These are phyloP conservation scores for Channallabes apus DNA, from an alignment of 2,797 vertebrate genomes.

Conservation along the genomic window DNA sequence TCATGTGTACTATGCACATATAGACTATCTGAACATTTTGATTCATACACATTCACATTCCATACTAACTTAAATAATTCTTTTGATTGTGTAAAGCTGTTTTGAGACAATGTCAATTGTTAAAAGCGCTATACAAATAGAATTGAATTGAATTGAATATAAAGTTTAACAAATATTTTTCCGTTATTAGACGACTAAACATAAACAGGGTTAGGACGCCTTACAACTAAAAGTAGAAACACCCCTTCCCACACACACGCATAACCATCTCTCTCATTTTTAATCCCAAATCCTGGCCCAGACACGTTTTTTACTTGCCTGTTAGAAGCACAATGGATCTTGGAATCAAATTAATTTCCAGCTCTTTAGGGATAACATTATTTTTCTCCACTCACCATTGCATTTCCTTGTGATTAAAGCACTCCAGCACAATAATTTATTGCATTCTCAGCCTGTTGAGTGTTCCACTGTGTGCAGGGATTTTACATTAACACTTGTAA, in stretches of 20 bases:
- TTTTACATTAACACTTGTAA: conserved; percentile 1
- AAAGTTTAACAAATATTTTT: neutral
- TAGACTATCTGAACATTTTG: too few relatives aligned
- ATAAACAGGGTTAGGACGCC: neutral
- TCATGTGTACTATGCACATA: neutral
- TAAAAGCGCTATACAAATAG: too few relatives aligned
- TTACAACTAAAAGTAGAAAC: conserved; percentile 1
- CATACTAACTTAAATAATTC: too few relatives aligned
- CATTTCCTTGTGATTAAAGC: conserved; percentile 16
- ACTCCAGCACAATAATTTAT: conserved; percentile 5
- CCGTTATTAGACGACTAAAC: neutral
- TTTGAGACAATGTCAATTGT: too few relatives aligned
- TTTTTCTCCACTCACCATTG: neutral
- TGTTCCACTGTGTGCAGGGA: neutral
- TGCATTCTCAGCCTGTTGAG: neutral
- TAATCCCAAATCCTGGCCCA: conserved; percentile 50
- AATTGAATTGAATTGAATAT: too few relatives aligned
- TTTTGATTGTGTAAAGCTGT: too few relatives aligned
- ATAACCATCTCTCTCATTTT: conserved; percentile 6
- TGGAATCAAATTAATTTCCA: conserved; percentile 46
- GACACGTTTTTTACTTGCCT: conserved; percentile 49
- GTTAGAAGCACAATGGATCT: conserved; percentile 32
- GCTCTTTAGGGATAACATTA: conserved; percentile 43
- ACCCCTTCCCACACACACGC: conserved; percentile 4
- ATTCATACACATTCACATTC: too few relatives aligned